Evolutionary conservation across 2,888 invertebrate species (phyloP).

Genomic region (Chrysolina oricalcia): DNA sequence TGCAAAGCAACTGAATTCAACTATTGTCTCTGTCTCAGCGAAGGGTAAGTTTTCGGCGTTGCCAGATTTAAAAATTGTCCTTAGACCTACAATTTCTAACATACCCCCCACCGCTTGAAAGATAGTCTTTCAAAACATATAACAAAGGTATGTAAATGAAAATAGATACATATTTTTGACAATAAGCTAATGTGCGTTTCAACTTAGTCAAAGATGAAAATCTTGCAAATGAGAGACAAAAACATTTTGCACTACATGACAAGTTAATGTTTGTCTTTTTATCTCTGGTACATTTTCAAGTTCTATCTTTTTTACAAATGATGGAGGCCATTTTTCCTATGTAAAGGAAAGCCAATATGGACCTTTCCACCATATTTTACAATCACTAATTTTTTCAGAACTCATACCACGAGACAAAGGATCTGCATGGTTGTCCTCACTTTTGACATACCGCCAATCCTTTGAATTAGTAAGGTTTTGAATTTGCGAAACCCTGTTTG

Average conservation of each 20-base stretch:
- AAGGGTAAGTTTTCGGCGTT: no score
- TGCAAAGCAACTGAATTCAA: no score
- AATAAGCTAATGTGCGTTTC: no score
- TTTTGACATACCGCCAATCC: slow-evolving; percentile 36
- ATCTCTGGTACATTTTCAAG: slow-evolving; percentile 10
- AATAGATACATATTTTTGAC: neutral
- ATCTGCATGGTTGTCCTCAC: slow-evolving; percentile 46
- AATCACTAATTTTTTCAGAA: no score
- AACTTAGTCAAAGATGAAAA: no score
- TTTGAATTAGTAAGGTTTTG: slow-evolving; percentile 28
- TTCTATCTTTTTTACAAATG: slow-evolving; percentile 3
- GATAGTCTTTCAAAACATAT: slow-evolving; percentile 15
- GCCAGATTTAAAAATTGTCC: no score
- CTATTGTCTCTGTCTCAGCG: no score
- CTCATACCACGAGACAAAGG: slow-evolving; percentile 33
- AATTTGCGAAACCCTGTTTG: slow-evolving; percentile 43
- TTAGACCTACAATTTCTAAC: no score
- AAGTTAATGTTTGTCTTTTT: no score
- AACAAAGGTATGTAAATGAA: neutral
- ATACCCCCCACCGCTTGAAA: slow-evolving; percentile 26
- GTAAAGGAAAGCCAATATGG: slow-evolving; percentile 34
- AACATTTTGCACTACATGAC: slow-evolving; percentile 3
- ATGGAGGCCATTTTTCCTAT: slow-evolving; percentile 26
- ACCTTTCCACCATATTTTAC: slow-evolving; percentile 43
- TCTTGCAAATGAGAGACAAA: no score